Base-by-base conservation (phyloP, 2,888 invertebrate genomes). In the Eurois occulta region DNA sequence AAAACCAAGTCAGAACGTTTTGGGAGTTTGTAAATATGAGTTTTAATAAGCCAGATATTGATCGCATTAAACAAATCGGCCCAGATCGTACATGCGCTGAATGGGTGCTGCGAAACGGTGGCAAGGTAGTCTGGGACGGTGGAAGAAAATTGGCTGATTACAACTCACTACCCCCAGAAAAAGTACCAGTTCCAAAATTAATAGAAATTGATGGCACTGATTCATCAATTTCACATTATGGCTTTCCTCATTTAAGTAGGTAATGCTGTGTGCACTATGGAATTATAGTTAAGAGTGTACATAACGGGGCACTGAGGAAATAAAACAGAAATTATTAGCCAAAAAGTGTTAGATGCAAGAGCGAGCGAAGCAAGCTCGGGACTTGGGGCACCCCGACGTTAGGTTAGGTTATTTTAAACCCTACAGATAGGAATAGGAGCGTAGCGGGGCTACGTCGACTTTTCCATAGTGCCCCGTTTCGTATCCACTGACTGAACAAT, bases 21-120 rank as follows among this genome's bases (percentile, higher is more conserved):
- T 97, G 97, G 97, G 96, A 96, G 86, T 97, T 96, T 94, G 95
- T 97, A 0, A 97, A 97, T 88, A 96, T 97, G 94, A 97, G 97
- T 94, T 98, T 98, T 89, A 98, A 98, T 91, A 97, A 95, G 79
- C 98, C 98, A 1, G 98, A 98, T 90, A 89, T 94, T 5, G 96
- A 97, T 0, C 97, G 99, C 58, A 96, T 98, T 58, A 96, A 97
- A 91, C 91, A 96, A 87, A 97, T 99, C 64, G 99, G 99, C 0
- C 98, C 99, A 0, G 99, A 99, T 92, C 96, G 98, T 82, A 98
- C 98, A 7, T 99, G 99, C 94, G 99, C 99, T 0, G 99, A 99
- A 94, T 99, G 99, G 99, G 96, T 99, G 11, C 95, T 99, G 46
- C 97, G 98, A 86, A 99, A 99, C 95, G 99, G 99, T 5, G 99